phyloP scores from a whole-genome alignment of 37 sponge, comb jelly and placozoan species.

The Eunapius fragilis region DNA sequence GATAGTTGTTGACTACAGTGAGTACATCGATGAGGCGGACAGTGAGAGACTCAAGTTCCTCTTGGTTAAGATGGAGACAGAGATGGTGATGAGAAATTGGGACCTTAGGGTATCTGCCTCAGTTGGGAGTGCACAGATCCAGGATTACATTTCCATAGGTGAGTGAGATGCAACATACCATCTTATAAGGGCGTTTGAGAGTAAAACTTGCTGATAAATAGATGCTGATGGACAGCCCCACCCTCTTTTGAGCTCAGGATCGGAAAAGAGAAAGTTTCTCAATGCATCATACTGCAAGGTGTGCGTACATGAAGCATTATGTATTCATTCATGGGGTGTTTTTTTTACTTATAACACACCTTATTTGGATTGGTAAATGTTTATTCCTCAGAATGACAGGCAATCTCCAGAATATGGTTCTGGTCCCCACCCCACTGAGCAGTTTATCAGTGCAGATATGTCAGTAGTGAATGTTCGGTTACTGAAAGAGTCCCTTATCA shows the following conservation, averaged over 20 bases:
- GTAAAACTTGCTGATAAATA: neutral
- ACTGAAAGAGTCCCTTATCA: neutral
- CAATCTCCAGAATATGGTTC: constrained; percentile 38
- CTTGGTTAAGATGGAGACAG: constrained; percentile 15
- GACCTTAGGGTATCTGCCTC: constrained; percentile 24
- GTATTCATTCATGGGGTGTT: neutral
- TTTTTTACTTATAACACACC: too few relatives aligned
- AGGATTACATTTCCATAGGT: constrained; percentile 20
- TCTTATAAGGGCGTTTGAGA: neutral
- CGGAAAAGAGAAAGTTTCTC: constrained; percentile 11
- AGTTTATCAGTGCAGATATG: constrained; percentile 33
- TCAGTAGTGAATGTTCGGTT: neutral
- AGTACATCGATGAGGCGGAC: constrained; percentile 15
- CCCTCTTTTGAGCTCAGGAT: constrained; percentile 9
- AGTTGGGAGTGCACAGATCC: constrained; percentile 2
- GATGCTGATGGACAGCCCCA: neutral
- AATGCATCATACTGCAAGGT: constrained; percentile 30
- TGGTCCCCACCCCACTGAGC: constrained; percentile 23
- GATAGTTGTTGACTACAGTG: constrained; percentile 46
- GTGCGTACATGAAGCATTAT: neutral
- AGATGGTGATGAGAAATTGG: constrained; percentile 23
- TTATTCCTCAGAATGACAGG: constrained; percentile 52
- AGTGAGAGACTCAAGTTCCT: constrained; percentile 24
- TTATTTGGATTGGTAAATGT: too few relatives aligned
- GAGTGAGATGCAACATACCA: neutral